Evolutionary conservation across 1,140 invertebrate genomes (phyloP), one percentile per base, ranked within the genome.

Genomic region (Drosophila parabipectinata): DNA sequence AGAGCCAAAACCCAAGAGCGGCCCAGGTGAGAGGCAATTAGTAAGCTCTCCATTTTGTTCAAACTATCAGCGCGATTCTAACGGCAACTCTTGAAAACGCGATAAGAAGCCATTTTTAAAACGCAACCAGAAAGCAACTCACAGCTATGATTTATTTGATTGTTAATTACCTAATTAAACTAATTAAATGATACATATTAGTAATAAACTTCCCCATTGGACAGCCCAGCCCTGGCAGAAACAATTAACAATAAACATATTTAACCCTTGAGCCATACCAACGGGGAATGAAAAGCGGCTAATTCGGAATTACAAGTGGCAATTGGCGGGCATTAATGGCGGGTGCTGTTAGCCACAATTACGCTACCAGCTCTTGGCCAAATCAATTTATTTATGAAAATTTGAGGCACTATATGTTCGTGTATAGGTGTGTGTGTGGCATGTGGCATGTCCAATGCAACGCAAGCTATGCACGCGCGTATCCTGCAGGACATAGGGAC

Each of bases 311-410:
- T 47, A 47, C 44, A 47, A 24, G 45, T 48, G 41, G 24, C 51
- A 30, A 69, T 56, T 68, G 63, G 55, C 63, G 48, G 41, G 47
- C 41, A 39, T 68, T 74, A 76, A 61, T 66, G 67, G 12, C 37
- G 41, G 50, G 41, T 41, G 51, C 66, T 64, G 67, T 69, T 74
- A 59, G 78, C 58, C 73, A 61, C 79, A 83, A 82, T 82, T 82
- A 79, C 57, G 53, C 39, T 15, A 15, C 15, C 62, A 54, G 66
- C 39, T 71, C 41, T 37, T 37, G 32, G 58, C 58, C 79, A 64
- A 72, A 77, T 82, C 73, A 81, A 77, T 82, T 82, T 81, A 77
- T 77, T 81, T 77, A 81, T 81, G 79, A 81, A 81, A 78, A 67
- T 75, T 75, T 56, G 32, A 59, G 59, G 44, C 15, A 44, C 41